Evolutionary conservation across 2,888 invertebrate genomes (phyloP).

Genomic region (Cyaniris semiargus): DNA sequence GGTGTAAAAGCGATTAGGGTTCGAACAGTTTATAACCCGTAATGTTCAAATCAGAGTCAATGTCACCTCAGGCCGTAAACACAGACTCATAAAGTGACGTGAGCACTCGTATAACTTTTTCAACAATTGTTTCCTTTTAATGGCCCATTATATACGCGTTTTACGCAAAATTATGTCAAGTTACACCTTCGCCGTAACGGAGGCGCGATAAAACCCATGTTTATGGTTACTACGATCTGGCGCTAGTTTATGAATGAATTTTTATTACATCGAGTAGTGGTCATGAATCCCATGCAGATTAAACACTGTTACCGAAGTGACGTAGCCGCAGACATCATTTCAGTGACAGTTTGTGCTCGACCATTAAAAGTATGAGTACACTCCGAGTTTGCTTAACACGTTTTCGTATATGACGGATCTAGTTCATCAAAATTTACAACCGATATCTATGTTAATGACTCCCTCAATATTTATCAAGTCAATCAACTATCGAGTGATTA

Average conservation of each 20-base stretch:
- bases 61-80: constrained; percentile 78
- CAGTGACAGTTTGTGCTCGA: background rate
- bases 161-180: constrained; percentile 80
- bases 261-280: constrained; percentile 60
- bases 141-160: constrained; percentile 78
- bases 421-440: background rate
- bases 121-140: constrained; percentile 80
- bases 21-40: constrained; percentile 55
- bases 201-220: constrained; percentile 76
- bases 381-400: background rate
- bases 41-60: constrained; percentile 79
- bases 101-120: constrained; percentile 79
- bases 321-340: background rate
- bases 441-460: constrained; percentile 6
- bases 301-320: constrained; percentile 8
- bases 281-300: constrained; percentile 21
- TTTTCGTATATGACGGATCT: background rate
- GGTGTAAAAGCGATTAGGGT: constrained; percentile 24
- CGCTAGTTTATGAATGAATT: constrained; percentile 72
- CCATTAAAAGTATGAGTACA: background rate
- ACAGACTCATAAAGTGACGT: constrained; percentile 79
- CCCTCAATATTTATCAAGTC: background rate
- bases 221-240: constrained; percentile 74
- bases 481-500: constrained; percentile 17
- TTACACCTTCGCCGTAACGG: constrained; percentile 77